These are phyloP conservation scores for Papilio demoleus DNA, from an alignment of 2,888 invertebrate genomes.

Conservation along the genomic window DNA sequence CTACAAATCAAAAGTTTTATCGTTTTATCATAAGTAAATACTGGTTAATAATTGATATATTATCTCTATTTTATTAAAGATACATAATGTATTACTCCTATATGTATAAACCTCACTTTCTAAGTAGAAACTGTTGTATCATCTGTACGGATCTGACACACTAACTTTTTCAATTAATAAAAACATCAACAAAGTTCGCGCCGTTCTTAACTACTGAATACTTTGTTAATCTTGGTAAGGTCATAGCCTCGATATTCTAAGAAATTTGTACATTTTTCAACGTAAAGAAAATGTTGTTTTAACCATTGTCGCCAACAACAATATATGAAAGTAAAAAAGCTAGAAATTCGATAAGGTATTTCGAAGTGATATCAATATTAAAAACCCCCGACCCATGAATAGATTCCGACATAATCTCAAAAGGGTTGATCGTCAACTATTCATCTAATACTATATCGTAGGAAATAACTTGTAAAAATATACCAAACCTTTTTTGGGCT, in stretches of 20 bases:
- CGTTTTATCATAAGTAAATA: too few relatives aligned
- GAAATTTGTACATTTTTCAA: constrained; percentile 11
- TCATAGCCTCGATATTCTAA: not conserved
- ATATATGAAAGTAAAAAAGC: not conserved
- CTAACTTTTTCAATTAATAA: constrained; percentile 20
- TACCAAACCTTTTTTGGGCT: not conserved
- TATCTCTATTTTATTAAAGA: too few relatives aligned
- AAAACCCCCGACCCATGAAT: constrained; percentile 16
- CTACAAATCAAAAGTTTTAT: too few relatives aligned
- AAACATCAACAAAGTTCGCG: constrained; percentile 17
- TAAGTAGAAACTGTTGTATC: not conserved
- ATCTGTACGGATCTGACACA: constrained; percentile 6
- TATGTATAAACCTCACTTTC: not conserved
- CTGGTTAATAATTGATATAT: too few relatives aligned
- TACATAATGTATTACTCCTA: too few relatives aligned
- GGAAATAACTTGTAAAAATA: constrained; percentile 15
- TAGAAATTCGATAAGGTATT: constrained; percentile 6
- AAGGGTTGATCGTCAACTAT: constrained; percentile 32
- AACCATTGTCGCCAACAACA: too few relatives aligned
- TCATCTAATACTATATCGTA: constrained; percentile 3
- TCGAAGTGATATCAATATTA: constrained; percentile 25
- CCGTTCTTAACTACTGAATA: constrained; percentile 11
- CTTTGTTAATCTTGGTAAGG: constrained; percentile 7
- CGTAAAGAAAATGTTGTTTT: not conserved
- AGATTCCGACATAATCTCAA: constrained; percentile 1